Conservation (phyloP, 2,888 invertebrate species). For the Biston betularia region DNA sequence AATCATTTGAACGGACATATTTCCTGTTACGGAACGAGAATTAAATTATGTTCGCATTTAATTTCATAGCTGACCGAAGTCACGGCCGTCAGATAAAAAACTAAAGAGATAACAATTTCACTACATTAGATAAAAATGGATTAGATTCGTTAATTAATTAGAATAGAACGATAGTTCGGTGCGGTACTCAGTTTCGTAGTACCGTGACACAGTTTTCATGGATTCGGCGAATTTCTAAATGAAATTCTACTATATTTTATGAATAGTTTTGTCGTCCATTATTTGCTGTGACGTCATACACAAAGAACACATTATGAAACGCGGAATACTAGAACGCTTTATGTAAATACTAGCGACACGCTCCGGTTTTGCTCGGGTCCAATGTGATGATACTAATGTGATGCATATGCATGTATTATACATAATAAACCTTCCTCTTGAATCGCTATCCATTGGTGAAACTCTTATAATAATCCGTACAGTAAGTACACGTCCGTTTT, state of each 20-base stretch:
- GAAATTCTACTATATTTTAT: neutral
- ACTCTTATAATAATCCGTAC: too few species aligned
- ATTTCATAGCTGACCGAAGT: constrained; percentile 17
- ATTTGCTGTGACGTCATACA: too few species aligned
- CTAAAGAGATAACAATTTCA: constrained; percentile 3
- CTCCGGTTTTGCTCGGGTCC: too few species aligned
- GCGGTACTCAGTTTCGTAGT: neutral
- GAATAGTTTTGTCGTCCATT: neutral
- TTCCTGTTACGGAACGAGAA: constrained; percentile 28
- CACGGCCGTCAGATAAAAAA: constrained; percentile 6
- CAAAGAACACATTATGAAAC: too few species aligned
- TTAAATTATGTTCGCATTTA: constrained; percentile 32
- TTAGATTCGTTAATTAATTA: constrained; percentile 12
- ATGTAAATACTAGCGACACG: too few species aligned
- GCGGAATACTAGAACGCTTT: too few species aligned
- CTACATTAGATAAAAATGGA: constrained; percentile 8
- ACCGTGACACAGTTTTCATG: constrained; percentile 2
- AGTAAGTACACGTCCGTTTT: too few species aligned
- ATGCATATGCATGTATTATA: too few species aligned
- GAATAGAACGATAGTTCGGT: constrained; percentile 18
- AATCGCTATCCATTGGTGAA: too few species aligned
- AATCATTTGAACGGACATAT: constrained; percentile 14
- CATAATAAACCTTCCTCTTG: too few species aligned
- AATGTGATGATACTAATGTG: too few species aligned
- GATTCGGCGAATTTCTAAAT: constrained; percentile 11